Conservation (phyloP, 2,113 vertebrate genomes). For the Dryoscopus gambensis region DNA sequence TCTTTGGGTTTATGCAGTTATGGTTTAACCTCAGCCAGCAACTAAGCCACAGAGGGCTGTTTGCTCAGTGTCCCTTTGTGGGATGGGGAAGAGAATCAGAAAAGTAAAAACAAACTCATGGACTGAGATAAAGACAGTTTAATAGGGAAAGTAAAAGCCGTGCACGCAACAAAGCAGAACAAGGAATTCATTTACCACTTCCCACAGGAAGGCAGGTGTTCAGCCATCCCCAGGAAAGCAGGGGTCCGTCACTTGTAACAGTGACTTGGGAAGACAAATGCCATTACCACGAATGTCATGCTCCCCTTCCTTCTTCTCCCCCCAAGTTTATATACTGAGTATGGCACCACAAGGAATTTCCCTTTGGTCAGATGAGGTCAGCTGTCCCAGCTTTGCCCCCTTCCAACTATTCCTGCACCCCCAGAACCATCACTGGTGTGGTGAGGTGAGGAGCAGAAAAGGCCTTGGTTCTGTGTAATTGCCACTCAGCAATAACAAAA, state of each 20-base stretch:
- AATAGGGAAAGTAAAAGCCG: not conserved
- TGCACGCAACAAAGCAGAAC: not conserved
- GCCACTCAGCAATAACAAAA: not conserved
- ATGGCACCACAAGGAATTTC: not conserved
- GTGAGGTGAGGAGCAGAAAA: not conserved
- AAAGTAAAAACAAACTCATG: not conserved
- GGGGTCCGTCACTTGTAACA: not conserved
- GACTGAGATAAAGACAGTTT: not conserved
- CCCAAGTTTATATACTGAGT: not conserved
- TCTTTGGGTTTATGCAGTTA: not conserved
- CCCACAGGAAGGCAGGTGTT: not conserved
- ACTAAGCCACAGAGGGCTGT: not conserved
- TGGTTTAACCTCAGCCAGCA: not conserved
- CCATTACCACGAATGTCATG: accelerated
- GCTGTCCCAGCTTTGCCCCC: not conserved
- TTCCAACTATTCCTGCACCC: not conserved
- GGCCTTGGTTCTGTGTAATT: not conserved
- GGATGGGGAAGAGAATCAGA: not conserved
- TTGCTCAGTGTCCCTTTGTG: not conserved
- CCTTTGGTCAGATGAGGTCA: not conserved
- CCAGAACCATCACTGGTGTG: not conserved
- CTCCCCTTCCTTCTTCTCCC: not conserved
- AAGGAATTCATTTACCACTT: not conserved
- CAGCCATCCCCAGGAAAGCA: not conserved
- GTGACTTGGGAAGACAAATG: not conserved